phyloP scores from a whole-genome alignment of 2,888 invertebrate species.

The Ypsolopha sequella region DNA sequence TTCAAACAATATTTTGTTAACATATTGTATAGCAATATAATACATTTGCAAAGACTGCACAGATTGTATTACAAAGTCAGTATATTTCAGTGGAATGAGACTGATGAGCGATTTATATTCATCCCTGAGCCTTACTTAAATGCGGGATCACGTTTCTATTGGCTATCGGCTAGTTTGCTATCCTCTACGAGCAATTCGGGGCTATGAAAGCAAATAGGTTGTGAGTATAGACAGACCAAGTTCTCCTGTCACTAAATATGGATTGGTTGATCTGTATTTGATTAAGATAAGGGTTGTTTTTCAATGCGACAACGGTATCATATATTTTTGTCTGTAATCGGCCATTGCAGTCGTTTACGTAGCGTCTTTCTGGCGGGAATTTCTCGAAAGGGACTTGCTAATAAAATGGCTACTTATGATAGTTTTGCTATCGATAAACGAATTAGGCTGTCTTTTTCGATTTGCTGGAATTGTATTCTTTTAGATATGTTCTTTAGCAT shows the following conservation, averaged over 20 bases:
- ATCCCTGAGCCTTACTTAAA: slow-evolving; percentile 26
- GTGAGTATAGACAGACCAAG: background rate
- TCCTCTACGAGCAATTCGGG: slow-evolving; percentile 39
- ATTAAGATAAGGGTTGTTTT: no score
- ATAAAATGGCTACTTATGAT: background rate
- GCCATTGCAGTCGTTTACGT: background rate
- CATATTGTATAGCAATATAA: no score
- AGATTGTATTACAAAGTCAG: no score
- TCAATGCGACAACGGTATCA: no score
- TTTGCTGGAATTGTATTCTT: no score
- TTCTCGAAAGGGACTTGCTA: slow-evolving; percentile 40
- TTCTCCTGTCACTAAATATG: no score
- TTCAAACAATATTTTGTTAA: no score
- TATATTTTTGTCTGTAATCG: background rate
- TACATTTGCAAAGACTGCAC: no score
- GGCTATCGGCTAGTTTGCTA: slow-evolving; percentile 21
- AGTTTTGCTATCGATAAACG: no score
- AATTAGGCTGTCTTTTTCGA: no score
- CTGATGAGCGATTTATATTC: slow-evolving; percentile 9
- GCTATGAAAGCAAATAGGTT: slow-evolving; percentile 38
- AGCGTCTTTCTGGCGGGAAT: slow-evolving; percentile 49
- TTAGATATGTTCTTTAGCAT: no score
- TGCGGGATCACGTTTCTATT: slow-evolving; percentile 41
- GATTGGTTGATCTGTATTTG: no score
- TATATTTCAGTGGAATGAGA: background rate